Evolutionary conservation across 2,888 invertebrate genomes (phyloP), one percentile per base, ranked within the genome.

Genomic region (Chirona hameri): DNA sequence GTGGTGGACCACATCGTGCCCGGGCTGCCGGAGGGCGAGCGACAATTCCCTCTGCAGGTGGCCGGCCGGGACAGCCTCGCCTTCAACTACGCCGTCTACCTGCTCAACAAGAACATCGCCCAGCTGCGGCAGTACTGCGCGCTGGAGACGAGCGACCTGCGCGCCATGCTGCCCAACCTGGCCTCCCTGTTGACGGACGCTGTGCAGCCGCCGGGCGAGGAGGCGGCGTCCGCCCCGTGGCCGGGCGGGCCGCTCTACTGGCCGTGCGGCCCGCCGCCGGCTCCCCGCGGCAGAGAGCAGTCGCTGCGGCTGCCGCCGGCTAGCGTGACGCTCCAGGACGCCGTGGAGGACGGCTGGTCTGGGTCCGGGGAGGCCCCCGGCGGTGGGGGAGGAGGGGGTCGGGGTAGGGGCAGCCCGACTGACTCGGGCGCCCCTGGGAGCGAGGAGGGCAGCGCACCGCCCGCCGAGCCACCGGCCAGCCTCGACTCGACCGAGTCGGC

Each of bases 81-180:
- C 52, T 90, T 94, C 93, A 83, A 95, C 96, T 89, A 92, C 92
- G 85, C 83, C 9, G 93, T 98, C 84, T 98, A 95, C 87, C 90
- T 98, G 24, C 89, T 98, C 55, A 98, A 98, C 89, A 97, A 97
- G 89, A 97, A 98, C 87, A 94, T 99, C 84, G 95, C 95, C 0
- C 98, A 99, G 88, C 88, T 98, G 84, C 89, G 94, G 81, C 94
- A 93, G 91, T 92, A 93, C 79, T 92, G 93, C 85, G 93, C 93
- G 0, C 89, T 94, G 76, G 91, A 93, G 0, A 93, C 95, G 0
- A 89, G 90, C 7, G 94, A 95, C 87, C 91, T 95, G 84, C 89
- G 94, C 84, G 92, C 93, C 7, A 96, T 95, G 0, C 89, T 96
- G 83, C 91, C 92, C 46, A 96, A 96, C 87, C 89, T 96, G 15